Base-by-base conservation (phyloP, 2,797 vertebrate genomes). In the Gila robusta region DNA sequence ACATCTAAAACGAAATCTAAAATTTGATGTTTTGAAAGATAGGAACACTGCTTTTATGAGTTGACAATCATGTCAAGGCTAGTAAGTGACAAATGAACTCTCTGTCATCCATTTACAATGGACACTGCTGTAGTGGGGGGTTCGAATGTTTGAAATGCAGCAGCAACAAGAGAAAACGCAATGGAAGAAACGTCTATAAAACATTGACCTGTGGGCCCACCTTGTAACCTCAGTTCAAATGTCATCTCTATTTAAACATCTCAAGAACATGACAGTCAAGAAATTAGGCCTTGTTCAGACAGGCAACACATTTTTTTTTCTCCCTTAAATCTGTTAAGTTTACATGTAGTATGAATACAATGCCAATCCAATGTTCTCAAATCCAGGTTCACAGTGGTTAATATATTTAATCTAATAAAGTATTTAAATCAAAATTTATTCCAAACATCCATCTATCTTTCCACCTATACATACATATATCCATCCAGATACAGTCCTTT, bases 171-270 rank as follows among this genome's bases (percentile, higher is more conserved):
- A 64, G 5, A 80, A 26, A 66, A 80, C 0, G 5, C 41, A 39
- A 59, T 17, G 41, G 16, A 76, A 74, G 44, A 52, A 21, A 41
- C 6, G 10, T 66, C 70, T 71, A 69, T 79, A 64, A 44, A 32
- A 69, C 80, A 77, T 10, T 83, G 52, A 83, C 86, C 69, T 81
- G 49, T 16, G 12, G 37, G 54, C 64, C 47, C 71, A 79, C 72
- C 82, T 41, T 74, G 47, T 79, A 67, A 80, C 76, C 39, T 54
- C 35, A 67, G 85, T 87, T 87, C 82, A 87, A 84, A 80, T 87
- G 82, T 79, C 81, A 84, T n/a, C 41, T 44, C 79, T 85, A 16
- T 54, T 76, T 77, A 67, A 86, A 87, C 81, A 77, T 83, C 84
- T 59, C 83, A 67, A 73, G 72, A 85, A 83, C 82, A 85, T 26